Conservation (phyloP, 2,888 invertebrate genomes). For the Drosophila ezoana region DNA sequence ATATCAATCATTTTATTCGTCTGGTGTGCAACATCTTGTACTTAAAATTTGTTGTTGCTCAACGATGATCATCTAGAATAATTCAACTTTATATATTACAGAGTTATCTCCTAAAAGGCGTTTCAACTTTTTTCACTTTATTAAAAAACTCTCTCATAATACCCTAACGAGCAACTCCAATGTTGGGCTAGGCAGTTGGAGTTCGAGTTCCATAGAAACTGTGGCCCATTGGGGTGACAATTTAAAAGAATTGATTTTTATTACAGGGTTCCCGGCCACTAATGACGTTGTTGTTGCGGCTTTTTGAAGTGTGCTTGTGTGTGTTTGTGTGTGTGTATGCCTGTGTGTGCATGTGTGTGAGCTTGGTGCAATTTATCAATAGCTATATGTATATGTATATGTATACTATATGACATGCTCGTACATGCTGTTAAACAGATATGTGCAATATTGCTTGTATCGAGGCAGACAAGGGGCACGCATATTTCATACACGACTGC, state of each 20-base stretch:
- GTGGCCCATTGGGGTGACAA: constrained; percentile 50
- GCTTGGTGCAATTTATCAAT: constrained; percentile 59
- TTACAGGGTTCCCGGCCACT: constrained; percentile 55
- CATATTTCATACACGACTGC: constrained; percentile 67
- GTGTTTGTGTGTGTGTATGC: constrained; percentile 1
- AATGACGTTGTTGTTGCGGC: constrained; percentile 65
- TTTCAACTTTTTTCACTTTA: neutral
- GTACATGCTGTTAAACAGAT: constrained; percentile 41
- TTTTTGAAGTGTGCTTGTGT: constrained; percentile 26
- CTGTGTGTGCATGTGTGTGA: neutral
- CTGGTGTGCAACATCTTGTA: too few species aligned
- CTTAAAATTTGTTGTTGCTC: too few species aligned
- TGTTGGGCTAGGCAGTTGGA: constrained; percentile 14
- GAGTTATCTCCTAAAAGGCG: neutral
- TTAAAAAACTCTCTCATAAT: neutral
- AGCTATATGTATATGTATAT: constrained; percentile 7
- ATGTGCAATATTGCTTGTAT: constrained; percentile 55
- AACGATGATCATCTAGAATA: too few species aligned
- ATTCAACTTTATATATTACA: neutral
- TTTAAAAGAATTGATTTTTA: constrained; percentile 74
- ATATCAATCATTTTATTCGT: too few species aligned
- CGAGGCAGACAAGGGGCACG: constrained; percentile 36
- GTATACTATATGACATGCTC: constrained; percentile 6
- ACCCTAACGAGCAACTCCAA: constrained; percentile 7
- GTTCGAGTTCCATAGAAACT: constrained; percentile 20